Percentiles rank a stretch among this genome's conserved stretches.
Conservation (phyloP, 2,888 invertebrate species). For the Crocallis elinguaria region DNA sequence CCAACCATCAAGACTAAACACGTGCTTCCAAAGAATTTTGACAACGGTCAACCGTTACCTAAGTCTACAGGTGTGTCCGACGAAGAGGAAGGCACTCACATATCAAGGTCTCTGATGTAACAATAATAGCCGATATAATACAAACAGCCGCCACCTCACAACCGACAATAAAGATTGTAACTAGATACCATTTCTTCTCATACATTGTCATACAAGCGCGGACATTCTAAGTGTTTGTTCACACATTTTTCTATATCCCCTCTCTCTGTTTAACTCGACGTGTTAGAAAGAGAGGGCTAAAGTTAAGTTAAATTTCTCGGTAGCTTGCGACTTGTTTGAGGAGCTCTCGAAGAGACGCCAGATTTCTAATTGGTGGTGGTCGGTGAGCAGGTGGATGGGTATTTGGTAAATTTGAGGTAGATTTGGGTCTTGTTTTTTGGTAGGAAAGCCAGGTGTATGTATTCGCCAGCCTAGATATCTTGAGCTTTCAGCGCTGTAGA, state of each 20-base stretch:
- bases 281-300: constrained; percentile 45
- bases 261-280: constrained; percentile 37
- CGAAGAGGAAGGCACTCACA: no score
- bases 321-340: constrained; percentile 67
- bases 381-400: constrained; percentile 26
- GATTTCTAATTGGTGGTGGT: constrained; percentile 49
- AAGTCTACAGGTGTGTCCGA: neutral
- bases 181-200: constrained; percentile 17
- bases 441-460: no score
- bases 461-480: no score
- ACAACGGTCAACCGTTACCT: neutral
- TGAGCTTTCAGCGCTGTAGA: no score
- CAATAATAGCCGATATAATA: constrained; percentile 7
- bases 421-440: no score
- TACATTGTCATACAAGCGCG: constrained; percentile 35
- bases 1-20: no score
- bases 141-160: neutral
- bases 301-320: constrained; percentile 67
- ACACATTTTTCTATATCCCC: constrained; percentile 54
- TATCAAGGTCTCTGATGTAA: neutral
- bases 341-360: constrained; percentile 57
- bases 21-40: no score
- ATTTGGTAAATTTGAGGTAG: no score
- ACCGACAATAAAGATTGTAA: constrained; percentile 14
- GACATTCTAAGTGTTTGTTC: constrained; percentile 54